Conservation (phyloP, 2,113 vertebrate species). For the Anhinga rufa region DNA sequence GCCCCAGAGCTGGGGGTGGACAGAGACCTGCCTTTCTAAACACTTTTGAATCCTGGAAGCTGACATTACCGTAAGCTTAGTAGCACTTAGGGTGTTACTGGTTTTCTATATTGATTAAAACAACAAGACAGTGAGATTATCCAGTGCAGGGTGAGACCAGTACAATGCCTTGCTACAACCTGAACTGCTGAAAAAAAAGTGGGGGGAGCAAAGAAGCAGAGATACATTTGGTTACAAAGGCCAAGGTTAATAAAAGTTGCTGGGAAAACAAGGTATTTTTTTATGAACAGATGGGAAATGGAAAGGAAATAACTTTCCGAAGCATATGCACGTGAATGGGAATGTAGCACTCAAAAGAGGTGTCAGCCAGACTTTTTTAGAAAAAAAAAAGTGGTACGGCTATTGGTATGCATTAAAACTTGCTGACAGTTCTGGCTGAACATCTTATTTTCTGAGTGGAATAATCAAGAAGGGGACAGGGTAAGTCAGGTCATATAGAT, state of each 20-base stretch:
- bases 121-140: not conserved
- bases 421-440: not conserved
- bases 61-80: not conserved
- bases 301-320: not conserved
- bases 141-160: not conserved
- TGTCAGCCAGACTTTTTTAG: not conserved
- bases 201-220: not conserved
- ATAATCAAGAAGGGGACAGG: not conserved
- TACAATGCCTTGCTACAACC: not conserved
- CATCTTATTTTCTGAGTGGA: not conserved
- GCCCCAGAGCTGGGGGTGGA: rapidly evolving
- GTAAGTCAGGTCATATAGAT: not conserved
- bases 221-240: not conserved
- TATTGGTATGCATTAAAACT: not conserved
- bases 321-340: not conserved
- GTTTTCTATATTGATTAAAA: not conserved
- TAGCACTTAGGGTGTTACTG: not conserved
- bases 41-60: not conserved
- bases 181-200: not conserved
- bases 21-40: not conserved
- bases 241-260: not conserved
- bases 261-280: not conserved
- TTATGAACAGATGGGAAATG: not conserved
- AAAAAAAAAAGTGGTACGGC: not conserved
- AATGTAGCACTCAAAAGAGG: not conserved